Percentiles rank a stretch among this genome's conserved stretches.
These are phyloP conservation scores for Pluvianellus socialis DNA, from an alignment of 2,113 vertebrate species.

Conservation along the genomic window DNA sequence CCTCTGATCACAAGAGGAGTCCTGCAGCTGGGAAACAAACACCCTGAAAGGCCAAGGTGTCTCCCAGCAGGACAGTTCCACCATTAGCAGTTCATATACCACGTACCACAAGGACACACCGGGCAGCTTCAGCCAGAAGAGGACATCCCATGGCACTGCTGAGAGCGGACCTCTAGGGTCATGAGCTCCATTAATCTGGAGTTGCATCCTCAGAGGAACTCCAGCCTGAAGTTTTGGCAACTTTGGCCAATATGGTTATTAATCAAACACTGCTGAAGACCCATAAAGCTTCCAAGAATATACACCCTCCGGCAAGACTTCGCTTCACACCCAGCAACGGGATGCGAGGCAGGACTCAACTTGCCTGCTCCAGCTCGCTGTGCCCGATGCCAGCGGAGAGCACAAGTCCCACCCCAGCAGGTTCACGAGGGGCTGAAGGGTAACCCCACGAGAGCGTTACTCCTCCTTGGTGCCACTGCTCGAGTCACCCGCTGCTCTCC, in stretches of 20 bases:
- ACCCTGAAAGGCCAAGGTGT: neutral
- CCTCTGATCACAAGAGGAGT: neutral
- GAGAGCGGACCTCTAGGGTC: too few relatives aligned
- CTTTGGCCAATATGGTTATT: neutral
- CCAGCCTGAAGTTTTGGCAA: fast-evolving
- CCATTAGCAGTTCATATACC: neutral
- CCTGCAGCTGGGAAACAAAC: neutral
- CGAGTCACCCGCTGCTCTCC: fast-evolving
- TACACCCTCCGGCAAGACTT: too few relatives aligned
- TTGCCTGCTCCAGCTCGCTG: fast-evolving
- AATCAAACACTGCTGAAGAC: neutral
- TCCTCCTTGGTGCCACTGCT: neutral
- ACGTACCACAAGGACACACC: fast-evolving
- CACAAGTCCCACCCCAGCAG: fast-evolving
- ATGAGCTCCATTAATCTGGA: neutral
- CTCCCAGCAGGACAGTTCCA: neutral
- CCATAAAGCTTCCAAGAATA: neutral
- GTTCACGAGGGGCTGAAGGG: fast-evolving
- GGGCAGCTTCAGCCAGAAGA: neutral
- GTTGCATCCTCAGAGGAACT: neutral
- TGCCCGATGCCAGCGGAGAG: fast-evolving
- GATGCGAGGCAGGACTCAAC: neutral
- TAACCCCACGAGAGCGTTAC: fast-evolving
- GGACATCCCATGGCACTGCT: too few relatives aligned
- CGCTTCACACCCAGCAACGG: fast-evolving